A percentile compares a stretch with the other conserved stretches of the same genome.
phyloP scores from a whole-genome alignment of 2,888 invertebrate genomes.

The Drosophila macrospina region DNA sequence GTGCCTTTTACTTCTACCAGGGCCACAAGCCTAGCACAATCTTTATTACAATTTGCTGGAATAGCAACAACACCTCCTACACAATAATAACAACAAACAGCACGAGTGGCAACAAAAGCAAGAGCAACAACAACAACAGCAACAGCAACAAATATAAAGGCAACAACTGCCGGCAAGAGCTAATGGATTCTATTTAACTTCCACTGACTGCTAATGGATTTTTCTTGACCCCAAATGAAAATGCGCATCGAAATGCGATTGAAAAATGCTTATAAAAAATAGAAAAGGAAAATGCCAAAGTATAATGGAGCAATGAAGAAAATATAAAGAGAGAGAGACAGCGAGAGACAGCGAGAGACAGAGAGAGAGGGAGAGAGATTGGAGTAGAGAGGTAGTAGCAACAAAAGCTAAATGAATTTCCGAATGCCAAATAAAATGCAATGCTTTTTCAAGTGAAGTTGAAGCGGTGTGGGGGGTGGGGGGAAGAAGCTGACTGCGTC shows the following conservation, averaged over 20 bases:
- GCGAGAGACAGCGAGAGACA: slow-evolving; percentile 11
- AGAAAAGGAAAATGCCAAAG: slow-evolving; percentile 55
- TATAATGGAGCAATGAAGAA: slow-evolving; percentile 66
- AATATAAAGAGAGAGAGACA: slow-evolving; percentile 17
- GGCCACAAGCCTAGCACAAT: slow-evolving; percentile 48
- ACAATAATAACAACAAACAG: slow-evolving; percentile 29
- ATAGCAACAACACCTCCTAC: slow-evolving; percentile 39
- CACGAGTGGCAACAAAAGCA: slow-evolving; percentile 19
- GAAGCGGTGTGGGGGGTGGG: not conserved
- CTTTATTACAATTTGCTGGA: slow-evolving; percentile 69
- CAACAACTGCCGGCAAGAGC: slow-evolving; percentile 68
- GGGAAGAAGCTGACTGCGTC: not conserved
- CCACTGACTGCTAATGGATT: slow-evolving; percentile 84
- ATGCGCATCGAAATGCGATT: slow-evolving; percentile 81
- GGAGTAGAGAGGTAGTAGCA: slow-evolving; percentile 4
- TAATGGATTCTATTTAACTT: slow-evolving; percentile 85
- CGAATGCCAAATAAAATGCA: slow-evolving; percentile 58
- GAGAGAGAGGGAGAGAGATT: slow-evolving; percentile 18
- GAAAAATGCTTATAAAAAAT: slow-evolving; percentile 77
- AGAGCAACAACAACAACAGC: slow-evolving; percentile 33
- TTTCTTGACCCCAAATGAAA: slow-evolving; percentile 85
- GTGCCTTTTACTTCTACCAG: slow-evolving; percentile 61
- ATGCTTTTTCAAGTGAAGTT: slow-evolving; percentile 1
- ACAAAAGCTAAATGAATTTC: slow-evolving; percentile 58
- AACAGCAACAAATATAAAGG: slow-evolving; percentile 40